Base-by-base conservation (phyloP, 2,888 invertebrate genomes). In the Acleris laterana region DNA sequence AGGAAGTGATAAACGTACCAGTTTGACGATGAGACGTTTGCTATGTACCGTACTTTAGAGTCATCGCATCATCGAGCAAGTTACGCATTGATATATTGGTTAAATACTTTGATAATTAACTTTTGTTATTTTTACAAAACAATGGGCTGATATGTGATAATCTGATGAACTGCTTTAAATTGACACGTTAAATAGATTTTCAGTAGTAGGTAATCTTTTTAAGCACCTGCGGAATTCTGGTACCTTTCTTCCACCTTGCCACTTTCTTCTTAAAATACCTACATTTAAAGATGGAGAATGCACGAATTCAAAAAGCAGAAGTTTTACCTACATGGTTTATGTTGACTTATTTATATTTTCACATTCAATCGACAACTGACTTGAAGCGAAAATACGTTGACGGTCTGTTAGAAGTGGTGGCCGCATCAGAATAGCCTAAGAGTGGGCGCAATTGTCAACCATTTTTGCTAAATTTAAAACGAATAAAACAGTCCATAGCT, bases 1-100 rank as follows among this genome's bases (percentile, higher is more conserved):
- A 85, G 90, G 90, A 90, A 87, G 84, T 78, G 82, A 83, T 84
- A 85, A 78, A 78, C 77, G 78, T 83, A 88, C 81, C 73, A 76
- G 83, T 82, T 83, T 79, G 70, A 60, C 48, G 53, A 53, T 57
- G 58, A 64, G 60, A 67, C 63, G 61, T 58, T 55, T 46, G 46
- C 62, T 71, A 72, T 68, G 71, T 73, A 75, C 71, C 62, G 66
- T 53, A 65, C 66, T 66, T 69, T 25, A 67, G 62, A 57, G 13
- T 20, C 48, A 58, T 44, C 19, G 62, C 46, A 6, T 20, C 48
- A 58, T 44, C 19, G 58, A 19, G 42, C 49, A 61, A 60, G 25
- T 44, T 42, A 44, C 44, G 53, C 19, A 25, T 64, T 48, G 3
- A 55, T 38, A 49, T n/a, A 25, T 64, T 28, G 5, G 56, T 38